These are phyloP conservation scores for Crotalus helleri DNA, from an alignment of 2,113 vertebrate genomes.

Conservation along the genomic window DNA sequence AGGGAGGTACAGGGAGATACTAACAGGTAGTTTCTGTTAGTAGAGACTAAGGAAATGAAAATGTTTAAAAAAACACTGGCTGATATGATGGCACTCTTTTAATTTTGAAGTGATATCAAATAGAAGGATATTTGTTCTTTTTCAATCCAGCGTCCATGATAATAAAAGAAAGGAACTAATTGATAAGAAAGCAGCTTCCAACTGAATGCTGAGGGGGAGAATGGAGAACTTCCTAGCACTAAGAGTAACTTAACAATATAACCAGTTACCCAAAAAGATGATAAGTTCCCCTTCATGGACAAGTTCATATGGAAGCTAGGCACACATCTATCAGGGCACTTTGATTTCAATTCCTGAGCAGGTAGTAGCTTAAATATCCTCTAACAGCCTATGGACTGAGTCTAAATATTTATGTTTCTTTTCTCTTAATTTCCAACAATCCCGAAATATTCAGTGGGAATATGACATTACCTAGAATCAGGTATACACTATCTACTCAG, in stretches of 20 bases:
- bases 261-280: neutral
- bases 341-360: neutral
- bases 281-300: neutral
- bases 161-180: neutral
- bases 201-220: neutral
- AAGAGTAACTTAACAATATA: neutral
- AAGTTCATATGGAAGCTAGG: neutral
- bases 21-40: neutral
- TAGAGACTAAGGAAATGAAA: neutral
- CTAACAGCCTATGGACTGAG: neutral
- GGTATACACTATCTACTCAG: neutral
- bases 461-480: neutral
- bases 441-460: neutral
- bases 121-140: neutral
- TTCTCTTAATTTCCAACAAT: neutral
- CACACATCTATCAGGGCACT: neutral
- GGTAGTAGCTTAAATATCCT: neutral
- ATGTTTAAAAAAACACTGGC: neutral
- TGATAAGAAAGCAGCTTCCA: neutral
- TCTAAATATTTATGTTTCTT: neutral
- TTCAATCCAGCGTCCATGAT: neutral
- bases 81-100: neutral
- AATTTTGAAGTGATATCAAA: neutral
- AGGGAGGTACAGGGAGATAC: neutral
- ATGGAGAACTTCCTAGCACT: neutral